Evolutionary conservation across 2,113 vertebrate species (phyloP), one percentile per base, ranked within the genome.

Genomic region (Bubo bubo): DNA sequence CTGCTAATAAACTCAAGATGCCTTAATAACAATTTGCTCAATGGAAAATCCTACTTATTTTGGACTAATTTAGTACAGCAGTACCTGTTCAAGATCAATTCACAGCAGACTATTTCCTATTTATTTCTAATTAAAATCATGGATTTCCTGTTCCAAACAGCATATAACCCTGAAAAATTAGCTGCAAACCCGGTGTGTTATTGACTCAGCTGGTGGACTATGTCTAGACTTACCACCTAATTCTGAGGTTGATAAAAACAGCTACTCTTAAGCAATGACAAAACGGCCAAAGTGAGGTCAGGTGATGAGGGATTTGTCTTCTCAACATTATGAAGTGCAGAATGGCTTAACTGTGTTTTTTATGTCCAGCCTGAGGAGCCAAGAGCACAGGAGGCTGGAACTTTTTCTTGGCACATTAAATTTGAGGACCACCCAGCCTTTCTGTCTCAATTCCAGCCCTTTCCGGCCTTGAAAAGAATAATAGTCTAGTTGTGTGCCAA

Each of bases 131-230:
- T 94, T 80, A 96, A 95, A 98, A 97, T 95, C 30, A 93, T 47
- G 14, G 84, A 98, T 97, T 98, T 98, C 98, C 98, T 97, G 90
- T 75, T 97, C 53, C 84, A 95, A 98, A 79, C 72, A 94, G 81
- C 91, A 86, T 37, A 64, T 91, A 90, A 88, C 35, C 59, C 63
- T 94, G 93, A 96, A 90, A 92, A 91, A 95, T 88, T 47, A 82
- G n/a, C 81, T 89, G 67, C 18, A 62, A 81, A 35, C 11, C 37
- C 55, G 3, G 4, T 10, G 74, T 86, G n/a, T 56, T 91, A 95
- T 79, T 83, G 91, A 95, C 77, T 93, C 84, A 93, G 74, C 81
- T 70, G 74, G 28, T 80, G 41, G 50, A 66, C 26, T 67, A 27
- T 14, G 37, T 83, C 66, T 49, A 63, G 64, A 82, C 87, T 94